Evolutionary conservation across 2,113 vertebrate species (phyloP).

Genomic region (Muscicapa adusta): DNA sequence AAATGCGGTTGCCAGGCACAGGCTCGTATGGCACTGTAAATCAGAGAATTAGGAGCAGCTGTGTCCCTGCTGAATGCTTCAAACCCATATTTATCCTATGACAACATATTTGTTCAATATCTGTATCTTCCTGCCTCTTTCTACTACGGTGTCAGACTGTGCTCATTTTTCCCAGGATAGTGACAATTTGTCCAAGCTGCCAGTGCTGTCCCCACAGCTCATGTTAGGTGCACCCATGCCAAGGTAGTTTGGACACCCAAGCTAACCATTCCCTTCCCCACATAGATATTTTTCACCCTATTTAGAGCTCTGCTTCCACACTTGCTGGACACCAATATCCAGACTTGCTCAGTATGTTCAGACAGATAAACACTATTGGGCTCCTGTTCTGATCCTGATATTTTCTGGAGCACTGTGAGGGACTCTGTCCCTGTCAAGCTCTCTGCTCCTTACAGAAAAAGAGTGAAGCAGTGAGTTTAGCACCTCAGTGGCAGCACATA

Average conservation of each 20-base stretch:
- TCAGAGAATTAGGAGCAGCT: neutral
- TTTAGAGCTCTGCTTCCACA: neutral
- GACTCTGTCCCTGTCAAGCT: neutral
- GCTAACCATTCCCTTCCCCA: neutral
- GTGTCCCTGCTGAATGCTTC: neutral
- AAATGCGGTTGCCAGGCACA: accelerated
- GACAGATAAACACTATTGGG: neutral
- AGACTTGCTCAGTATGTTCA: neutral
- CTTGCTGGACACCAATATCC: neutral
- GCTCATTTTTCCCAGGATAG: neutral
- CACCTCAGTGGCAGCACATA: neutral
- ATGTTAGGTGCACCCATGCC: neutral
- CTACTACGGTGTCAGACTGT: neutral
- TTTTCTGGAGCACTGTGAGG: neutral
- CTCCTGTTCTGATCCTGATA: neutral
- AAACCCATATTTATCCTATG: neutral
- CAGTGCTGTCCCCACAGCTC: neutral
- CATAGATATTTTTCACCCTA: neutral
- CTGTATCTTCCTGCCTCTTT: neutral
- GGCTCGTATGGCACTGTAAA: neutral
- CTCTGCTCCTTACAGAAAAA: neutral
- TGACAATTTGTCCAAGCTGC: neutral
- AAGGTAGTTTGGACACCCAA: neutral
- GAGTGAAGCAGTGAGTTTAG: neutral
- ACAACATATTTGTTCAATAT: neutral